These are phyloP conservation scores for Aythya baeri DNA, from an alignment of 2,113 vertebrate genomes.

Conservation along the genomic window DNA sequence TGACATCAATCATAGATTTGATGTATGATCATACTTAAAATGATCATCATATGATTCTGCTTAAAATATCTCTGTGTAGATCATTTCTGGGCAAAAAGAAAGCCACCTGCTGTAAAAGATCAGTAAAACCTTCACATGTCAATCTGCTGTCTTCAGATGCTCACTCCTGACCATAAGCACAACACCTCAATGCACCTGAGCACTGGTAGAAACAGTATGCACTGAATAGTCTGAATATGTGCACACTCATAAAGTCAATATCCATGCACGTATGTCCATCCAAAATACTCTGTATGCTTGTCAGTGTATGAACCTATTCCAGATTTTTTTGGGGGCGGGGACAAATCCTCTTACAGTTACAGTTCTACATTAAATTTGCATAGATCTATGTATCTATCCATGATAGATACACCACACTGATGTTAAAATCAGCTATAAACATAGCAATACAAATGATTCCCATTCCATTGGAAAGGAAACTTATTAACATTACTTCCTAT, in stretches of 20 bases:
- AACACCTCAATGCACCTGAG: background rate
- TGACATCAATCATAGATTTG: background rate
- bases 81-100: background rate
- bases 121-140: background rate
- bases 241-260: background rate
- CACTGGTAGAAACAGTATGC: background rate
- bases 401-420: background rate
- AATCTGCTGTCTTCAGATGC: background rate
- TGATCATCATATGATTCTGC: background rate
- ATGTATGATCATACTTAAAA: background rate
- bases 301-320: background rate
- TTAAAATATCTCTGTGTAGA: background rate
- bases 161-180: background rate
- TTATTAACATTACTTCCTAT: background rate
- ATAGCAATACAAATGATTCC: background rate
- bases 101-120: background rate
- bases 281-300: background rate
- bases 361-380: background rate
- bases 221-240: background rate
- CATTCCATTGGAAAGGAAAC: background rate
- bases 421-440: background rate
- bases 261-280: background rate
- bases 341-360: background rate
- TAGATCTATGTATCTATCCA: background rate
- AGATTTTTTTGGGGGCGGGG: background rate